phyloP scores from a whole-genome alignment of 2,888 invertebrate genomes.

The Sturmia bella region DNA sequence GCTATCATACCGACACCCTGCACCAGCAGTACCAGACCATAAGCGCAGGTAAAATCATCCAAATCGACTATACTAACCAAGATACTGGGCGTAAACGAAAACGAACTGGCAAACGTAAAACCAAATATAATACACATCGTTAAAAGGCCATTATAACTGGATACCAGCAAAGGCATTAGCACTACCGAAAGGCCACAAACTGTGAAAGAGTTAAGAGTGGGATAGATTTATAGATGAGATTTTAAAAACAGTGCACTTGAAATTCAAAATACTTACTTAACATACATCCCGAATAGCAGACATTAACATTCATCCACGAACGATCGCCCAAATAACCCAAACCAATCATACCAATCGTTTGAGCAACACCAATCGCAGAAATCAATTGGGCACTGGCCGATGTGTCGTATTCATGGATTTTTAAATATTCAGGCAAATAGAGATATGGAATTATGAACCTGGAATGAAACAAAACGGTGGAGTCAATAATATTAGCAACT shows the following conservation, averaged over 20 bases:
- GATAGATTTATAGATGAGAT: not conserved
- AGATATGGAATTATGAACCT: conserved; percentile 98
- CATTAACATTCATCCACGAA: conserved; percentile 90
- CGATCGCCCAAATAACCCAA: conserved; percentile 95
- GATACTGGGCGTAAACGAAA: conserved; percentile 94
- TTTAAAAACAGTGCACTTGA: not conserved
- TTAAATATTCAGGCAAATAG: conserved; percentile 93
- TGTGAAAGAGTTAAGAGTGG: conserved; percentile 64
- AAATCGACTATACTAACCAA: conserved; percentile 93
- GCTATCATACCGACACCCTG: conserved; percentile 96
- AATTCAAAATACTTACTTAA: conserved; percentile 79
- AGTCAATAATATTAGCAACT: not conserved
- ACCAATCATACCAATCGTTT: conserved; percentile 93
- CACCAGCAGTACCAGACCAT: conserved; percentile 92
- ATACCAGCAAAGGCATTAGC: conserved; percentile 79
- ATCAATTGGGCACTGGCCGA: conserved; percentile 90
- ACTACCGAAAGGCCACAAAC: conserved; percentile 81
- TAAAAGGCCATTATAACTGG: conserved; percentile 76
- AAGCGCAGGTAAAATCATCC: conserved; percentile 95
- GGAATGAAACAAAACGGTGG: not conserved
- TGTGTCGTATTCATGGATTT: conserved; percentile 86
- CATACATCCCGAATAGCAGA: conserved; percentile 91
- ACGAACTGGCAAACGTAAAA: conserved; percentile 94
- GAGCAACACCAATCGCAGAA: conserved; percentile 93
- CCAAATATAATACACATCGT: conserved; percentile 88